These are phyloP conservation scores for Dendrocincla fuliginosa DNA, from an alignment of 2,797 vertebrate genomes.

Conservation along the genomic window DNA sequence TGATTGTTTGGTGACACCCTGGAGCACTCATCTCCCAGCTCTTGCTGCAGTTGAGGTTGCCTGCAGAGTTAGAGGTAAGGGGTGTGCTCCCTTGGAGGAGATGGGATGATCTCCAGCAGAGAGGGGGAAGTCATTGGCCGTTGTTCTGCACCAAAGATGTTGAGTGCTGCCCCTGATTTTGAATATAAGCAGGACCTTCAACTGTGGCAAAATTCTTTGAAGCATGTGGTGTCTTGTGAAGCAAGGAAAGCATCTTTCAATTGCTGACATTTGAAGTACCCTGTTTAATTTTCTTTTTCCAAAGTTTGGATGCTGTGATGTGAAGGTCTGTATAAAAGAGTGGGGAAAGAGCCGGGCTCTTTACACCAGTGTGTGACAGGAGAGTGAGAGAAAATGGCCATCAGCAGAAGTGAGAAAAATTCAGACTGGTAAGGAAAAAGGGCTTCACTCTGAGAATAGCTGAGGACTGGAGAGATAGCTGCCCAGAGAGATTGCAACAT, in stretches of 20 bases:
- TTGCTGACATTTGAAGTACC: background rate
- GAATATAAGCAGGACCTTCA: background rate
- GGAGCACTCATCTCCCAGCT: background rate
- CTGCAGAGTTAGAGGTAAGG: background rate
- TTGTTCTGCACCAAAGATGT: background rate
- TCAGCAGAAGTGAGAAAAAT: background rate
- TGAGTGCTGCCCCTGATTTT: background rate
- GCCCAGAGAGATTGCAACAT: background rate
- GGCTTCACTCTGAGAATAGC: background rate
- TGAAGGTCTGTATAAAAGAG: background rate
- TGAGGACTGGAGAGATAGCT: background rate
- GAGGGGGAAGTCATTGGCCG: too few species aligned
- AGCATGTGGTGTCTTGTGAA: background rate
- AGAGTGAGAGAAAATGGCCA: background rate
- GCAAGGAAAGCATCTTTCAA: background rate
- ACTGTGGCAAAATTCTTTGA: background rate
- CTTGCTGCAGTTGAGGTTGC: background rate
- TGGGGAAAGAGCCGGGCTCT: background rate
- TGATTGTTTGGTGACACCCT: background rate
- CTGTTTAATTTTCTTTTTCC: background rate
- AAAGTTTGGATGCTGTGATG: background rate
- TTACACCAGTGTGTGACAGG: background rate
- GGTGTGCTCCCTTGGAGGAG: background rate
- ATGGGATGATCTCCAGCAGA: background rate
- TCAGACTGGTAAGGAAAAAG: background rate